phyloP scores from a whole-genome alignment of 2,888 invertebrate genomes.

The Laothoe populi region DNA sequence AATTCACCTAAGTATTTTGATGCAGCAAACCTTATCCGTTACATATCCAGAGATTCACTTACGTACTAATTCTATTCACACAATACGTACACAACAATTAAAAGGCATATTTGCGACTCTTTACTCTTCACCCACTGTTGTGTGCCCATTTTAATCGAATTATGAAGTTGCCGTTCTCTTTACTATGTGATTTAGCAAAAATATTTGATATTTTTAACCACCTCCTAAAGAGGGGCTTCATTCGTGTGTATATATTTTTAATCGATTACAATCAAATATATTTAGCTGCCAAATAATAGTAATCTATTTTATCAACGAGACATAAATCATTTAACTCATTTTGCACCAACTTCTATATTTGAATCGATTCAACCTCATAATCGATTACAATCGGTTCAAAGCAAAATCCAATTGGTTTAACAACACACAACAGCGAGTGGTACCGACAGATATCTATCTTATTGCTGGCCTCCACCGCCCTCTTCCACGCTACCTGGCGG shows the following conservation, averaged over 20 bases:
- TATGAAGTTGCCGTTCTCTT: constrained; percentile 23
- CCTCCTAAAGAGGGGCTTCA: no score
- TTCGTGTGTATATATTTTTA: no score
- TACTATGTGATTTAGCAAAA: constrained; percentile 22
- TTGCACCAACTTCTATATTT: no score
- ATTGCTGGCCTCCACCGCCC: constrained; percentile 52
- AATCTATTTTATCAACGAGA: no score
- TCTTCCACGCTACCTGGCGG: constrained; percentile 6
- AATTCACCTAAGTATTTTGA: constrained; percentile 8
- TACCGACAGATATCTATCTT: constrained; percentile 40
- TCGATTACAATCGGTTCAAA: no score
- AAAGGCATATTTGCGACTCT: constrained; percentile 71
- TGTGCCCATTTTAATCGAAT: constrained; percentile 38
- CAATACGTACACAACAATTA: constrained; percentile 61
- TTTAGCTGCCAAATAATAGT: no score
- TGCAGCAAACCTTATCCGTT: constrained; percentile 23
- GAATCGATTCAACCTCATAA: no score
- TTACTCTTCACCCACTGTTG: constrained; percentile 49
- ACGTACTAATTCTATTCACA: constrained; percentile 58
- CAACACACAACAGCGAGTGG: constrained; percentile 50
- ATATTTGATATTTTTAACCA: background rate
- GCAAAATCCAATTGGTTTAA: background rate
- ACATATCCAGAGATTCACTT: constrained; percentile 60
- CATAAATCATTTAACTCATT: no score
- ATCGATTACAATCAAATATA: no score